Base-by-base conservation (phyloP, 2,888 invertebrate species). In the Lumbricus terrestris region DNA sequence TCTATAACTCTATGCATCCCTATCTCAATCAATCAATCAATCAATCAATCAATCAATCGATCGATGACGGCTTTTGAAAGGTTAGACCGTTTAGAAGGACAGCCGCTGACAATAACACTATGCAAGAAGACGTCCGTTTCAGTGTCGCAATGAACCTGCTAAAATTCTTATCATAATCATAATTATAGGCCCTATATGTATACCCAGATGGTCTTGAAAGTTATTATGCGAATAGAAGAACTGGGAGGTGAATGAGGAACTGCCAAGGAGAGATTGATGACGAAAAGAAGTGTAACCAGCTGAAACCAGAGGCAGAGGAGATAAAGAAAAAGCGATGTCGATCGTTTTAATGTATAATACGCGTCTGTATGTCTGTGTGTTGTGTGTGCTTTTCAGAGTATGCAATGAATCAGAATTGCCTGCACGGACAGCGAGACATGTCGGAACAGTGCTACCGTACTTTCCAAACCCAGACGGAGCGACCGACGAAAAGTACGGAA, bases 351-450 rank as follows among this genome's bases (percentile, higher is more conserved):
- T 69, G 29, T 69, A 69, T n/a, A n/a, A n/a, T n/a, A n/a, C n/a
- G n/a, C 69, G 8, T 29, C 69, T 69, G 69, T n/a, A 69, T 69
- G n/a, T n/a, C n/a, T n/a, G n/a, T n/a, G n/a, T n/a, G n/a, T n/a
- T n/a, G n/a, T 8, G 5, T 29, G 23, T 69, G 69, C 35, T 85
- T 35, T 85, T 18, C 37, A 85, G 85, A 85, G 37, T 85, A 85
- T 85, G 85, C 85, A 16, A 85, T 85, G 85, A 85, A 85, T 85
- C 85, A 85, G 85, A 85, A 85, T 35, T 85, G 85, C 23, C 85
- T 85, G 6, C 85, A 85, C 85, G 85, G 85, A 34, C 35, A 85
- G 85, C 6, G 34, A 37, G 85, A 85, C 18, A 11, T 37, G 0
- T 85, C 85, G 23, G 85, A 37, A 16, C 85, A 85, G 34, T 85